A percentile compares a stretch with the other conserved stretches of the same genome.
phyloP scores from a whole-genome alignment of 2,113 vertebrate genomes.

The Anthoscopus minutus region DNA sequence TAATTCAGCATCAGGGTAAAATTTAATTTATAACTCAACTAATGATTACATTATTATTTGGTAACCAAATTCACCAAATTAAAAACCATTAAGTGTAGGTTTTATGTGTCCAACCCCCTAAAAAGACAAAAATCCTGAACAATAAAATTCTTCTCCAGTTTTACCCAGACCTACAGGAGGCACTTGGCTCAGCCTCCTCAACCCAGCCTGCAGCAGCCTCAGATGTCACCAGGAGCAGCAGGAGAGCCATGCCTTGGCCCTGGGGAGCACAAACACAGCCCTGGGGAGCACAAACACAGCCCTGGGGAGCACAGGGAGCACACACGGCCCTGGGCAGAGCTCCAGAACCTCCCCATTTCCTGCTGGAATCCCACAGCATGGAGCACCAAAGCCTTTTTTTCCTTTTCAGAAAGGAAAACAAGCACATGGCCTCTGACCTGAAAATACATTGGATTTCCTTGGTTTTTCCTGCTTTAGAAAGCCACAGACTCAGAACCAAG shows the following conservation, averaged over 20 bases:
- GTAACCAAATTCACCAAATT: background rate
- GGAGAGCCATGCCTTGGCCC: background rate
- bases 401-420: background rate
- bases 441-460: background rate
- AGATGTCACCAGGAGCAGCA: background rate
- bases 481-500: fast-evolving
- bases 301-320: background rate
- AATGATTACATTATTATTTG: background rate
- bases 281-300: background rate
- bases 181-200: background rate
- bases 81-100: background rate
- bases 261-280: fast-evolving
- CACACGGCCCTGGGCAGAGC: background rate
- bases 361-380: background rate
- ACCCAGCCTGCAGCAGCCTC: background rate
- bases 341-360: background rate
- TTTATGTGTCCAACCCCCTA: background rate
- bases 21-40: background rate
- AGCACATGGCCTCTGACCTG: fast-evolving
- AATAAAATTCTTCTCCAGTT: too few species aligned
- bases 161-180: fast-evolving
- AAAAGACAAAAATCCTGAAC: background rate
- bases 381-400: background rate
- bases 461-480: background rate
- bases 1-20: background rate